Base-by-base conservation (phyloP, 2,797 vertebrate genomes). In the Fistularia commersonii region DNA sequence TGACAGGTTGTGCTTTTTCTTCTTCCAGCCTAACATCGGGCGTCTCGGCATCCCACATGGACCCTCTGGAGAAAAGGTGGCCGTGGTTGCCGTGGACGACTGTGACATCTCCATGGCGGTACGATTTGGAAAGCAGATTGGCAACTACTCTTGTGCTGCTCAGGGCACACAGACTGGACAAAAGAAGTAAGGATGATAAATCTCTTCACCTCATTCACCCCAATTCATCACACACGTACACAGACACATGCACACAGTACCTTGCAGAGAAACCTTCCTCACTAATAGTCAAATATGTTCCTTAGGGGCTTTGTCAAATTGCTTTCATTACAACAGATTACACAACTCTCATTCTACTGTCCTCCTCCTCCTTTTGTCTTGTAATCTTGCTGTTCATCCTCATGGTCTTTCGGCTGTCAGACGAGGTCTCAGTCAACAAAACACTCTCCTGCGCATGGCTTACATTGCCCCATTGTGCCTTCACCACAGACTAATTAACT, bases 31-130 rank as follows among this genome's bases (percentile, higher is more conserved):
- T 1, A 94, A 97, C 83, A 96, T 99, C 1, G 94, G 94, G 13
- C 90, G 93, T 8, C 81, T 96, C 38, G 97, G 97, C 48, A 87
- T 95, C 77, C 93, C 95, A 32, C 94, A 97, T 0, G 96, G 97
- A n/a, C 97, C 96, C 0, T 99, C 97, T 0, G 93, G 93, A 23
- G 96, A 99, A 74, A 99, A 99, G 80, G 95, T 99, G 79, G 96
- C 96, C 0, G 93, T 98, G 64, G 95, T 99, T 14, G 95, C 95
- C 0, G 94, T 99, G 61, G 97, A 98, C 0, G 93, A 95, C 82
- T 99, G 97, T 57, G 97, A 99, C 80, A 95, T 95, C 0, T 92
- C 97, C 3, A 91, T 99, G 90, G 95, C 97, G 0, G 91, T 98
- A 57, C 93, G 93, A 54, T 99, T 99, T 0, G 93, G 97, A 37